Conservation (phyloP, 2,797 vertebrate species). For the Anabas testudineus region DNA sequence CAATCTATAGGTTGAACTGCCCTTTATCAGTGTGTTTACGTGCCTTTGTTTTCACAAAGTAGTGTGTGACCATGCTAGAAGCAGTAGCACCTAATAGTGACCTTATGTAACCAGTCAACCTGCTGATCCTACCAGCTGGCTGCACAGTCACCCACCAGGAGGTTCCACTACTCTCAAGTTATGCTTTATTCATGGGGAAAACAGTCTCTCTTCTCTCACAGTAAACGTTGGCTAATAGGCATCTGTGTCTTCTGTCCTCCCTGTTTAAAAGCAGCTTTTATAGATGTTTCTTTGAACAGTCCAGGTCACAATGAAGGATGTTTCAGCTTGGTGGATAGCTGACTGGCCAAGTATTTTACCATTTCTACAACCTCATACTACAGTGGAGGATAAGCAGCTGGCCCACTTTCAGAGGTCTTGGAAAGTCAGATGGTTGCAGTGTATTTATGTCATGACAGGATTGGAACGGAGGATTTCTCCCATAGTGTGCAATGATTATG, state of each 20-base stretch:
- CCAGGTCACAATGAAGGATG: constrained; percentile 34
- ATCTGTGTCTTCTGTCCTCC: background rate
- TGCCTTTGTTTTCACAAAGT: background rate
- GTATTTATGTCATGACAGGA: constrained; percentile 66
- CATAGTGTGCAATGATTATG: constrained; percentile 68
- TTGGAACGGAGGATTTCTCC: constrained; percentile 67
- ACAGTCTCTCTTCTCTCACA: constrained; percentile 17
- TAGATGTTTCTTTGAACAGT: constrained; percentile 20
- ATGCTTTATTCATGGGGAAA: constrained; percentile 73
- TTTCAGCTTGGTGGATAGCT: constrained; percentile 22
- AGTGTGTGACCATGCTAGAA: constrained; percentile 24
- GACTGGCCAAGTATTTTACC: constrained; percentile 36
- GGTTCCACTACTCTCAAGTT: constrained; percentile 50
- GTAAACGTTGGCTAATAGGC: constrained; percentile 9
- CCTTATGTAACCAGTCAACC: constrained; percentile 68
- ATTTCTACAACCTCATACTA: constrained; percentile 22
- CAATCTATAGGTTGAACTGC: background rate
- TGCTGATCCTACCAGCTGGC: constrained; percentile 59
- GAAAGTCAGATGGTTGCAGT: constrained; percentile 54
- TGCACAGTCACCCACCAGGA: constrained; percentile 63
- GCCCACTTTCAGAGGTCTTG: constrained; percentile 49
- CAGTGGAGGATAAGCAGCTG: constrained; percentile 42
- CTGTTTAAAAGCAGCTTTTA: background rate
- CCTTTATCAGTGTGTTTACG: background rate
- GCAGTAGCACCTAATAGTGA: constrained; percentile 60